Evolutionary conservation across 1,140 invertebrate genomes (phyloP).

Genomic region (Heliconius nattereri): DNA sequence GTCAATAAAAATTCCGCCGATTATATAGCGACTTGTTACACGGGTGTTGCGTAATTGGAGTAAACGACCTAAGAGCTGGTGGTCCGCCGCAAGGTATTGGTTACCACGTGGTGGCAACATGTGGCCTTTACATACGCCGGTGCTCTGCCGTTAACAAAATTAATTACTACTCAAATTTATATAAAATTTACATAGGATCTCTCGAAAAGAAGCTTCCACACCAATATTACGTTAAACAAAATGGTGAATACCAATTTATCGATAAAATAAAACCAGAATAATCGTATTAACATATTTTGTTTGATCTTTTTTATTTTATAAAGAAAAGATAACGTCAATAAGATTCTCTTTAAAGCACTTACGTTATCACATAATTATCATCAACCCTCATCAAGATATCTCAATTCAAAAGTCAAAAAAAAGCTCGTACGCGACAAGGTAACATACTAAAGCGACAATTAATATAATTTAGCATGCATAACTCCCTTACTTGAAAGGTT

Average conservation of each 20-base stretch:
- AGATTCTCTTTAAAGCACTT: not conserved
- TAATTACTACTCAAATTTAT: slow-evolving; percentile 42
- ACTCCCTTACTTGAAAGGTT: slow-evolving; percentile 38
- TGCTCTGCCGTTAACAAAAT: slow-evolving; percentile 32
- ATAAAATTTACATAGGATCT: slow-evolving; percentile 14
- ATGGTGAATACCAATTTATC: not conserved
- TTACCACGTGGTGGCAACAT: slow-evolving; percentile 64
- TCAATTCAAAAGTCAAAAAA: not conserved
- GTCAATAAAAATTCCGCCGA: slow-evolving; percentile 80
- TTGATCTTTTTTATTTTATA: not conserved
- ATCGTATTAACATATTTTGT: not conserved
- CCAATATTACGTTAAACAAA: not conserved
- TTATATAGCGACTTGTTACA: slow-evolving; percentile 76
- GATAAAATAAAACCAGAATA: not conserved
- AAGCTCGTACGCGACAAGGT: not conserved
- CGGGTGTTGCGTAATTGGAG: slow-evolving; percentile 79
- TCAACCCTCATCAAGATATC: slow-evolving; percentile 12
- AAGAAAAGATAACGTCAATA: not conserved
- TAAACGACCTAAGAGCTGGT: slow-evolving; percentile 75
- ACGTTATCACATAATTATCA: slow-evolving; percentile 11
- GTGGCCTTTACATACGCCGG: slow-evolving; percentile 38
- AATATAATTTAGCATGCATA: slow-evolving; percentile 26
- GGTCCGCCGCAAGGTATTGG: slow-evolving; percentile 63
- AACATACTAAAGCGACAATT: not conserved
- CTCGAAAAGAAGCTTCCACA: not conserved